Percentiles rank a stretch among this genome's conserved stretches.
Evolutionary conservation across 2,797 vertebrate species (phyloP).

Genomic region (Cirrhinus molitorella): DNA sequence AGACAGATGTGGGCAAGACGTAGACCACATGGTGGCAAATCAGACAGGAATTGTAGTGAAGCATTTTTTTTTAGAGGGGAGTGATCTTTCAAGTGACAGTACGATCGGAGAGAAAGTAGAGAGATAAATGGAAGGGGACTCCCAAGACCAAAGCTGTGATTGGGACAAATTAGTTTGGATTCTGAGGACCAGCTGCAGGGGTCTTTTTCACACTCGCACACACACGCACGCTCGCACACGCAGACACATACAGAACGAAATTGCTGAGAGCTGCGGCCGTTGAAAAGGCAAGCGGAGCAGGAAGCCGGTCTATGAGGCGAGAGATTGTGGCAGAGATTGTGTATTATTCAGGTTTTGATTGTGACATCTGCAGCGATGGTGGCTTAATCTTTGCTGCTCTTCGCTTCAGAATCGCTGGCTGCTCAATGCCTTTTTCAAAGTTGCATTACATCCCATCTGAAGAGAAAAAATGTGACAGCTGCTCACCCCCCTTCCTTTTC

Average conservation of each 20-base stretch:
- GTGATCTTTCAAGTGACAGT: conserved; percentile 29
- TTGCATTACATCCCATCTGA: conserved; percentile 76
- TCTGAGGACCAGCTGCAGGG: conserved; percentile 71
- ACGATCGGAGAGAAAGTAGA: conserved; percentile 35
- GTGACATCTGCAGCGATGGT: conserved; percentile 78
- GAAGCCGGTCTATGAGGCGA: conserved; percentile 59
- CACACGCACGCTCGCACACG: conserved; percentile 13
- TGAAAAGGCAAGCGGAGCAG: conserved; percentile 53
- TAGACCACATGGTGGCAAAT: conserved; percentile 55
- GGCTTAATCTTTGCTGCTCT: conserved; percentile 52
- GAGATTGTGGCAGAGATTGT: conserved; percentile 73
- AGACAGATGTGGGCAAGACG: conserved; percentile 37
- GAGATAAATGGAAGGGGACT: conserved; percentile 48
- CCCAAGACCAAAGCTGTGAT: conserved; percentile 74
- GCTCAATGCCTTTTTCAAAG: conserved; percentile 76
- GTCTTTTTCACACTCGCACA: conserved; percentile 58
- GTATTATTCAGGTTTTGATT: conserved; percentile 77
- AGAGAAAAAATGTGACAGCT: conserved; percentile 76
- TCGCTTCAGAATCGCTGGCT: conserved; percentile 74
- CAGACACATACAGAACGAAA: conserved; percentile 20
- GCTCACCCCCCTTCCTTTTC: conserved; percentile 69
- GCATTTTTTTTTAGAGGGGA: conserved; percentile 39
- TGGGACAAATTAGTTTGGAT: conserved; percentile 75
- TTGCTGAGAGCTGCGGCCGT: conserved; percentile 47
- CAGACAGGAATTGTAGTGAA: conserved; percentile 52